phyloP scores from a whole-genome alignment of 2,113 vertebrate genomes.

The Gymnorhina tibicen region DNA sequence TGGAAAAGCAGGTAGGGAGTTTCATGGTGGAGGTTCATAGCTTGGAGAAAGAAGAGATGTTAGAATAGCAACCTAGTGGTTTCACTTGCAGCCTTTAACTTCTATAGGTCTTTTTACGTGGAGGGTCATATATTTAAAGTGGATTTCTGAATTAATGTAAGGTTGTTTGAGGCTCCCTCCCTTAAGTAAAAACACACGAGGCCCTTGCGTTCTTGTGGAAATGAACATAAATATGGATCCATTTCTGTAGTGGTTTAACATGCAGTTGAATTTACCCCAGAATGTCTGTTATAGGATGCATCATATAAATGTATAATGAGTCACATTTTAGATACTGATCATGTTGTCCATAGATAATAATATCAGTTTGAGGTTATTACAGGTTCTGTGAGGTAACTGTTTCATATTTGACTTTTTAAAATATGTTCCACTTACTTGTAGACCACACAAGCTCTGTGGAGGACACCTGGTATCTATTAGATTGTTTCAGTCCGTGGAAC shows the following conservation, averaged over 20 bases:
- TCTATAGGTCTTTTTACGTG: neutral
- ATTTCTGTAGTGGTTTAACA: conserved; percentile 5
- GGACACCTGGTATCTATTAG: conserved; percentile 63
- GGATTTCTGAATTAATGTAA: conserved; percentile 41
- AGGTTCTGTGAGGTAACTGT: conserved; percentile 51
- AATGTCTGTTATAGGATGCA: neutral
- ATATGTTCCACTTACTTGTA: conserved; percentile 43
- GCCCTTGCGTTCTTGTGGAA: conserved; percentile 12
- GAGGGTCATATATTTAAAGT: neutral
- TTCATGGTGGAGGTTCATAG: neutral
- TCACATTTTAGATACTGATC: conserved; percentile 19
- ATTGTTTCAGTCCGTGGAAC: conserved; percentile 32
- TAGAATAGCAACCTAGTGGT: neutral
- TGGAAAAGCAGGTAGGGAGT: neutral
- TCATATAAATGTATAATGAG: conserved; percentile 17
- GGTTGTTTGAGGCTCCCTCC: neutral
- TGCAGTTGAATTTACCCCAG: neutral
- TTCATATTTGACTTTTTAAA: conserved; percentile 56
- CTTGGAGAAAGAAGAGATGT: neutral
- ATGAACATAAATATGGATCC: neutral
- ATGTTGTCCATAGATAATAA: conserved; percentile 22
- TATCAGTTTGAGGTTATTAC: conserved; percentile 38
- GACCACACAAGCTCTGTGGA: conserved; percentile 44
- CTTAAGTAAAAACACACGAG: conserved; percentile 20
- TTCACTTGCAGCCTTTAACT: neutral